Conservation (phyloP, 2,888 invertebrate species). For the Nephrotoma appendiculata region DNA sequence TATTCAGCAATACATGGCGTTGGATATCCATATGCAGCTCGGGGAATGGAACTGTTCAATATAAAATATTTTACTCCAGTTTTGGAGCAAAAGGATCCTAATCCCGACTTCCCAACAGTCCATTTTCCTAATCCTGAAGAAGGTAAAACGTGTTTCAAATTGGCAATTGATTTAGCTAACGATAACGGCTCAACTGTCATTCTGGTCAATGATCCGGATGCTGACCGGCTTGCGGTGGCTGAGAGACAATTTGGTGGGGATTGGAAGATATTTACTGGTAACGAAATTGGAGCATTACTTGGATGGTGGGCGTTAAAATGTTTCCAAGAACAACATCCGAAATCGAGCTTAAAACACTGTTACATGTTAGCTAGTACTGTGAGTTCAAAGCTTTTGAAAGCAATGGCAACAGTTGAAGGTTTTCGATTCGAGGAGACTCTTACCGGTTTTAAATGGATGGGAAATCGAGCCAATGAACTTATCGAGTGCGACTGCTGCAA, state of each 20-base stretch:
- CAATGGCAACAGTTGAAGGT: constrained; percentile 68
- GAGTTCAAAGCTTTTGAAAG: constrained; percentile 82
- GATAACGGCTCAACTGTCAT: constrained; percentile 53
- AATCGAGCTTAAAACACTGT: constrained; percentile 39
- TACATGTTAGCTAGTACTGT: constrained; percentile 90
- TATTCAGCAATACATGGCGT: constrained; percentile 99
- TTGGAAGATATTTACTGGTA: constrained; percentile 89
- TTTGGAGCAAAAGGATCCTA: constrained; percentile 63
- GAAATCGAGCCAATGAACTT: constrained; percentile 65
- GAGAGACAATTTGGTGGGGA: constrained; percentile 53
- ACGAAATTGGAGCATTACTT: constrained; percentile 84
- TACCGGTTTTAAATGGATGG: constrained; percentile 99
- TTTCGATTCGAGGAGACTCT: constrained; percentile 73
- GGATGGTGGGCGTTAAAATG: constrained; percentile 83
- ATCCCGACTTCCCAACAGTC: constrained; percentile 96
- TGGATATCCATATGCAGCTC: constrained; percentile 61
- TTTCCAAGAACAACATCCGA: constrained; percentile 36
- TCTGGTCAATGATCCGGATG: constrained; percentile 96
- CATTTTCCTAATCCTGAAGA: constrained; percentile 98
- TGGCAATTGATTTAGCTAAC: constrained; percentile 67
- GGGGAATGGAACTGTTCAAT: constrained; percentile 59
- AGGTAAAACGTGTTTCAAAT: constrained; percentile 60
- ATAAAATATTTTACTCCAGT: constrained; percentile 40
- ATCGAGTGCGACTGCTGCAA: constrained; percentile 37
- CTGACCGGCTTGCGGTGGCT: constrained; percentile 88